Base-by-base conservation (phyloP, 2,888 invertebrate species). In the Torymus texanus region DNA sequence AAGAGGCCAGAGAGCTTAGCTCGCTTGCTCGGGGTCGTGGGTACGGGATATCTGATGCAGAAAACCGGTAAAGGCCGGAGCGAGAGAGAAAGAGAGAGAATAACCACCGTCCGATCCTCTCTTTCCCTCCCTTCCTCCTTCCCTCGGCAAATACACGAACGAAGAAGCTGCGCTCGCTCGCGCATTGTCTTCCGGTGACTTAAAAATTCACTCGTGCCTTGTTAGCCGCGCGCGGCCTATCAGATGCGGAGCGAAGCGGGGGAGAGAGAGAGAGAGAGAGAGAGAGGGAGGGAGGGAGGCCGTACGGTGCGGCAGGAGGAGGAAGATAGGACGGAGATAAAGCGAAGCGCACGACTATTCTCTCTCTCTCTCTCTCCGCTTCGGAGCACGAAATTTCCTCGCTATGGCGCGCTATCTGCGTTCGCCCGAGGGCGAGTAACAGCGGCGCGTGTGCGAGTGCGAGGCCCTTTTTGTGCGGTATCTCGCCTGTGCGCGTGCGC, bases 141-240 rank as follows among this genome's bases (percentile, higher is more conserved):
- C 41, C 8, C 8, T 82, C 85, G 79, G 85, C 85, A 87, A 85
- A 87, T 87, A 87, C 87, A 87, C 85, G 86, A 83, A 81, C 84
- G 73, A 74, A 73, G 78, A 58, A 59, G 77, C 66, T 65, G 75
- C 63, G 66, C 41, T 41, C 41, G 41, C 41, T 79, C 82, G 85
- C 81, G 88, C 89, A 90, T 90, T 89, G 89, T 90, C 87, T 86
- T 89, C 84, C 84, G 85, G 85, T 87, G 88, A 88, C 88, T 89
- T 88, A 88, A 90, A 90, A 89, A 90, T 89, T 87, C 87, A 87
- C 88, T 90, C 89, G 90, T 90, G 90, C 86, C 89, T 90, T 89
- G 90, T 90, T 90, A 90, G 88, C 83, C 86, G 84, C 83, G 84
- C 86, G 78, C 8, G 65, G 24, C 29, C 50, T 29, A 55, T 78